Base-by-base conservation (phyloP, 1,140 invertebrate species). In the Eueides isabella region DNA sequence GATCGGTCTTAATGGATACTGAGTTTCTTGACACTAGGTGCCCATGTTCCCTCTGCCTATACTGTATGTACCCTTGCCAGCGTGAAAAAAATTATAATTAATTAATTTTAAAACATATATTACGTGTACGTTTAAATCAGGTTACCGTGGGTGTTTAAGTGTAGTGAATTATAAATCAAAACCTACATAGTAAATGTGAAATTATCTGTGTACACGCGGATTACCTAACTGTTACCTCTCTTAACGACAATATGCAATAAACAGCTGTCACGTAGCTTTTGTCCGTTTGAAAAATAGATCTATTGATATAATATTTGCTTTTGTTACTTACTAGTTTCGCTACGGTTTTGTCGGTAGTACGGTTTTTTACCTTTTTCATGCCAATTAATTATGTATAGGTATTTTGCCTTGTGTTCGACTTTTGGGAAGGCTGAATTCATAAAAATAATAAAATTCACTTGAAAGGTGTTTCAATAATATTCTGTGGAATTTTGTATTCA, bases 291-390 rank as follows among this genome's bases (percentile, higher is more conserved):
- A 55, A 55, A 55, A 55, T 55, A 55, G 48, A 55, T 55, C 48
- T 26, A 55, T 55, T 55, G 48, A 55, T 55, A 55, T 55, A 55
- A 55, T 55, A 55, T 55, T 55, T 55, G 48, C 48, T 23, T 55
- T 55, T 55, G 48, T 55, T 55, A 26, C 2, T 1, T n/a, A 55
- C 11, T 55, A 5, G 48, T 19, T 55, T 55, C 7, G 48, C 19
- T 55, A 55, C 23, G 48, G 9, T 55, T 55, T 26, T 55, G 48
- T 26, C 23, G 2, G 48, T 55, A 5, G 19, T 38, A 38, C 35
- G 35, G 1, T 38, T 38, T 26, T 26, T 55, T 11, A 1, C 9
- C 41, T 44, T 19, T 55, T 55, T 55, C 11, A 55, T 12, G 48
- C 11, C 23, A 55, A 55, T 55, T 26, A 26, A 26, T 55, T 38